Conservation (phyloP, 2,888 invertebrate genomes). For the Heliconius erato region DNA sequence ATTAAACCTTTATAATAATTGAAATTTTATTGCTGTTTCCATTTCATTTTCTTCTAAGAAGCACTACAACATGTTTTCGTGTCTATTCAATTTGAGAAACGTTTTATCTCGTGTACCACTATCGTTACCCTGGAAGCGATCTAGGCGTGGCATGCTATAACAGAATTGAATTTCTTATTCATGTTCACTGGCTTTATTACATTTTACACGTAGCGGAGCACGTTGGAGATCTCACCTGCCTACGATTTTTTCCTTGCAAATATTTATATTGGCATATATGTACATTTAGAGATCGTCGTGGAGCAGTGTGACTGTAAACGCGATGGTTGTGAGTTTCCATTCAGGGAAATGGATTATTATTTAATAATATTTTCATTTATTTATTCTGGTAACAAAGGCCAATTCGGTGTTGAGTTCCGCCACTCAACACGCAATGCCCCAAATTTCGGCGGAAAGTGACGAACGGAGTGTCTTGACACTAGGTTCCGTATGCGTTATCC, state of each 20-base stretch:
- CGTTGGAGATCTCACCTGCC: slow-evolving; percentile 49
- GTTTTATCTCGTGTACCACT: slow-evolving; percentile 41
- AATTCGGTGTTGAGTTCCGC: no score
- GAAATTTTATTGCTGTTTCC: neutral
- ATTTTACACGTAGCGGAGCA: slow-evolving; percentile 51
- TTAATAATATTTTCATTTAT: no score
- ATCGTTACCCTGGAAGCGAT: slow-evolving; percentile 51
- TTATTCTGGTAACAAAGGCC: no score
- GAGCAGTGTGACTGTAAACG: no score
- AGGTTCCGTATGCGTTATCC: no score
- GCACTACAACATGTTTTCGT: slow-evolving; percentile 16
- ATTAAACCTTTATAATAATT: neutral
- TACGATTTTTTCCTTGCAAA: slow-evolving; percentile 43
- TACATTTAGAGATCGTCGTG: neutral
- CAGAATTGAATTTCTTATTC: slow-evolving; percentile 67
- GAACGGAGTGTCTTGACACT: no score
- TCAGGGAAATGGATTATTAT: no score
- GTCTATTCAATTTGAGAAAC: slow-evolving; percentile 32
- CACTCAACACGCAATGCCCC: no score
- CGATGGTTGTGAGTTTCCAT: no score
- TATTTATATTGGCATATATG: slow-evolving; percentile 34
- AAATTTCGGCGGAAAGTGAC: no score
- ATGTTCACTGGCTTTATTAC: slow-evolving; percentile 57
- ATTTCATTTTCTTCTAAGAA: neutral
- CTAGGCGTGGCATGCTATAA: slow-evolving; percentile 52